Evolutionary conservation across 35 echinoderm and acorn worm genomes (phyloP), one percentile per base, ranked within the genome.

Genomic region (Apostichopus japonicus): DNA sequence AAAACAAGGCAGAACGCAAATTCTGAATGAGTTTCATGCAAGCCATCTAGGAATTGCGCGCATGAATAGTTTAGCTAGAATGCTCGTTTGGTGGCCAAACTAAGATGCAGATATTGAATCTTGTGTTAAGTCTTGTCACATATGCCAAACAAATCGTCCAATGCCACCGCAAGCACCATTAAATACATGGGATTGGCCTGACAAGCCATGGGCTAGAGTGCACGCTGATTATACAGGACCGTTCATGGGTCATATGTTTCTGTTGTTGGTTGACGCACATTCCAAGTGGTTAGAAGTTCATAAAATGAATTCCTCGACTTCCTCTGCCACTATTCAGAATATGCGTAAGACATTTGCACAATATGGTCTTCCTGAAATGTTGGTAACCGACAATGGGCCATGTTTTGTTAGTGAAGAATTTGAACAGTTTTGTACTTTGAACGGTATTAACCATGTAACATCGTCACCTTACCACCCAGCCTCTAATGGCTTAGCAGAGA

Each of bases 231-330:
- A 91, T 93, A 91, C 93, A 1, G 96, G 93, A 63, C 91, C 93
- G 57, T 86, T 95, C 6, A 56, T 93, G 55, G 90, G 90, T 5
- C 75, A 92, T 5, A 95, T 97, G 96, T 92, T 95, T 72, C 71
- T 98, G 8, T 59, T 95, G 6, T 78, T 98, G 2, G 92, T 97
- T 9, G 93, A 97, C 55, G 96, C 96, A 23, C 91, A 95, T 23
- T 94, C 91, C 5, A 98, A 95, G 63, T 95, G 96, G 96, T 56
- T 91, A 53, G 96, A 98, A 22, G 94, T 94, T 25, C 81, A 91
- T 23, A 73, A 87, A 23, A 98, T 93, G 90, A 65, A 72, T 10
- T 78, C 70, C 58, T 51, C 79, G 24, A 98, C 92, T 52, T 88
- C 72, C 4, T 55, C 16, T 14, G 78, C 52, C 6, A 80, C 78